Base-by-base conservation (phyloP, 2,797 vertebrate species). In the Tamandua tetradactyla region DNA sequence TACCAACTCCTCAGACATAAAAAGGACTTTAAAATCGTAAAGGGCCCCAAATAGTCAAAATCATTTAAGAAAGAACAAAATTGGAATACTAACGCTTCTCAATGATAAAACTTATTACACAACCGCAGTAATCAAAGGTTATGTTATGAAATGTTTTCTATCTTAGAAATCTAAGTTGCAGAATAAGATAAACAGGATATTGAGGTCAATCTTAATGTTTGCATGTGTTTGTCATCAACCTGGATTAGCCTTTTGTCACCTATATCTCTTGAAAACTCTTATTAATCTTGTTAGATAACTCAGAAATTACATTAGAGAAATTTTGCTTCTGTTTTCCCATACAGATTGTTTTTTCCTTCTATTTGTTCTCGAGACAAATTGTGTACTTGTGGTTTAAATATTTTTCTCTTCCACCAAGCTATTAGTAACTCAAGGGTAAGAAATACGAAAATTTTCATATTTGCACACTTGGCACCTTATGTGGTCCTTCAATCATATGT, bases 361-460 rank as follows among this genome's bases (percentile, higher is more conserved):
- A 37, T 89, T 95, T 92, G 37, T 75, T 71, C 35, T 85, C 37
- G 89, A 89, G 94, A 75, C 5, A 72, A 10, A 66, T 47, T 79
- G 22, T 81, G 2, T 17, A 49, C 78, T 62, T 91, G 30, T 47
- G 7, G 7, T 61, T 88, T 88, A 32, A 27, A 75, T 66, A 14
- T 61, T 49, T 92, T 64, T 42, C 27, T 59, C 7, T 57, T 69
- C 12, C n/a, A 42, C 15, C 52, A 85, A 71, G 72, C 1, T 66
- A 11, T 61, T 62, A 66, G 27, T n/a, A 91, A 8, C 30, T 76
- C 12, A 62, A 79, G 57, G 37, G 49, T 40, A 94, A 3, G 75
- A 17, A 82, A 79, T 30, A 52, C 52, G 52, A 47, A 13, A 5
- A n/a, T 37, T 49, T 44, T 59, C 72, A 13, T n/a, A 32, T 62